Base-by-base conservation (phyloP, 2,888 invertebrate species). In the Pammene aurita region DNA sequence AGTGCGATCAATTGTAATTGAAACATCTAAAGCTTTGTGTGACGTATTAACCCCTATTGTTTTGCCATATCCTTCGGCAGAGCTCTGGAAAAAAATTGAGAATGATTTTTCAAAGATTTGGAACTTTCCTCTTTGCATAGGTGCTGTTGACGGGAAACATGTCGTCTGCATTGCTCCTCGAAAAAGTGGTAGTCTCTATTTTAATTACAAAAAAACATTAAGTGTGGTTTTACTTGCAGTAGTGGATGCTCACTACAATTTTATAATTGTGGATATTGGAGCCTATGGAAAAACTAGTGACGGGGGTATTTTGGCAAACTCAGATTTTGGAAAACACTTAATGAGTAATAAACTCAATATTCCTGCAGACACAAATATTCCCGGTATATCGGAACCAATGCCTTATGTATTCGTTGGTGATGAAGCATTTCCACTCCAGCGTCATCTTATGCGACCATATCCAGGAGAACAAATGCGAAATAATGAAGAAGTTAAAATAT, bases 371-470 rank as follows among this genome's bases (percentile, higher is more conserved):
- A 13, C 16, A 18, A 7, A 57, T 57, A 35, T 35, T 35, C 35
- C 35, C 16, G 14, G 35, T 57, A n/a, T 46, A 46, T 14, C 14
- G 5, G 5, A 46, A n/a, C 46, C 46, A 14, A 46, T 46, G 46
- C 46, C 46, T 2, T n/a, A 26, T 14, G 56, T 38, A 13, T 56
- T 56, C 11, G 41, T 56, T 38, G 56, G 38, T 13, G 60, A 60
- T 42, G 26, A 60, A 60, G 60, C 60, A 13, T 46, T 60, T 13
- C 44, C 60, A 44, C 44, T 60, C 13, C 44, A 60, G 11, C 26
- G 46, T 13, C 44, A 60, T 60, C 46, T 60, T n/a, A 60, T 44
- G 60, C 60, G 60, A 7, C 60, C 60, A 42, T 60, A 46, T n/a
- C 60, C 60, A 14, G 44, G 42, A 14, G 44, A 60, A 18, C 44